These are phyloP conservation scores for Suillia variegata DNA, from an alignment of 2,888 invertebrate species.

Conservation along the genomic window DNA sequence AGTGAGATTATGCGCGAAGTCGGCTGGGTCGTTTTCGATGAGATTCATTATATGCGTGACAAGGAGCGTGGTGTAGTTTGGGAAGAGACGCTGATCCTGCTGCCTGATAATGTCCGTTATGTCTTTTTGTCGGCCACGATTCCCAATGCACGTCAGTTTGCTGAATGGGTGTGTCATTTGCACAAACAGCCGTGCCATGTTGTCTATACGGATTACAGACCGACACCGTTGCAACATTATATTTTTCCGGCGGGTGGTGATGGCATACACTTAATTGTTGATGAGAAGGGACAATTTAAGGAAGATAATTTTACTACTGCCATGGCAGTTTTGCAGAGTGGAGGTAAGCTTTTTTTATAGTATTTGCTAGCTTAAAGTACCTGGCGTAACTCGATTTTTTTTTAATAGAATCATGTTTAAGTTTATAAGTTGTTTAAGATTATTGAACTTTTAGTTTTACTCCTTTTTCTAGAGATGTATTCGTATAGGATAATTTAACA, in stretches of 20 bases:
- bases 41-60: constrained; percentile 99
- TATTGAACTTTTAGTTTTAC: too few species aligned
- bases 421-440: neutral
- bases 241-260: constrained; percentile 96
- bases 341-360: constrained; percentile 69
- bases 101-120: constrained; percentile 97
- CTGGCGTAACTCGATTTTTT: too few species aligned
- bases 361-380: too few species aligned
- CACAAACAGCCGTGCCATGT: constrained; percentile 98
- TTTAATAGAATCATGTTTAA: too few species aligned
- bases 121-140: constrained; percentile 99
- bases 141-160: constrained; percentile 96
- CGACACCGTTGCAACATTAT: constrained; percentile 97
- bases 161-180: constrained; percentile 91
- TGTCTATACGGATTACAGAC: constrained; percentile 97
- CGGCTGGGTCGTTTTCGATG: constrained; percentile 99
- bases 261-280: constrained; percentile 94
- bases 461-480: too few species aligned
- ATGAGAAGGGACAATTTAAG: constrained; percentile 93
- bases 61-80: constrained; percentile 99
- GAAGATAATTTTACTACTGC: constrained; percentile 98
- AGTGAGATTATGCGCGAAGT: constrained; percentile 99
- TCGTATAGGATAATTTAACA: too few species aligned
- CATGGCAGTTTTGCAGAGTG: constrained; percentile 85
- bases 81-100: constrained; percentile 93